Conservation (phyloP, 2,113 vertebrate genomes). For the Eclectus roratus region DNA sequence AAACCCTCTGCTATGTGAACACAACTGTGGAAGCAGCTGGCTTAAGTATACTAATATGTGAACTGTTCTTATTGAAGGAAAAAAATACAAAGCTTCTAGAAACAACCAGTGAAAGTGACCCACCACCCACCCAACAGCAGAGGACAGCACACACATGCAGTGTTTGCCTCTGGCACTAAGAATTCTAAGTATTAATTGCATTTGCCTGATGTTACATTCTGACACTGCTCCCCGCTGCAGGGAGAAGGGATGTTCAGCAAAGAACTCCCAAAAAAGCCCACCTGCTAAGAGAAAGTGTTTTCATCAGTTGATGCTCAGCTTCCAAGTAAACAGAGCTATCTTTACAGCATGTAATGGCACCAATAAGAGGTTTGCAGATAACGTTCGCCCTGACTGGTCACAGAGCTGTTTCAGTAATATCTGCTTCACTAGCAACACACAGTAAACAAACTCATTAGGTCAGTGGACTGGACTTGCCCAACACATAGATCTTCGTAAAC, state of each 20-base stretch:
- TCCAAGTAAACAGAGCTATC: slow-evolving; percentile 41
- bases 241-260: neutral
- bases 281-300: slow-evolving; percentile 20
- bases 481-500: neutral
- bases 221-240: neutral
- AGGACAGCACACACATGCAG: neutral
- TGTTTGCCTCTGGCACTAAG: neutral
- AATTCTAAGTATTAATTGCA: neutral
- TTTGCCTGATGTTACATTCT: neutral
- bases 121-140: neutral
- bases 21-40: neutral
- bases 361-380: neutral
- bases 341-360: slow-evolving; percentile 13
- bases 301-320: slow-evolving; percentile 22
- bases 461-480: neutral
- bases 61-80: neutral
- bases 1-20: neutral
- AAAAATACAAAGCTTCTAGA: neutral
- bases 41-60: neutral
- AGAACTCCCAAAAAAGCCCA: neutral
- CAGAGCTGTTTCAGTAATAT: neutral
- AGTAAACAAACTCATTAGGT: neutral
- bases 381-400: neutral
- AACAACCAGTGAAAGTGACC: neutral
- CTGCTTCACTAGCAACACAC: neutral